A percentile compares a stretch with the other conserved stretches of the same genome.
phyloP scores from a whole-genome alignment of 2,888 invertebrate genomes.

The Trachelus troglodyta region DNA sequence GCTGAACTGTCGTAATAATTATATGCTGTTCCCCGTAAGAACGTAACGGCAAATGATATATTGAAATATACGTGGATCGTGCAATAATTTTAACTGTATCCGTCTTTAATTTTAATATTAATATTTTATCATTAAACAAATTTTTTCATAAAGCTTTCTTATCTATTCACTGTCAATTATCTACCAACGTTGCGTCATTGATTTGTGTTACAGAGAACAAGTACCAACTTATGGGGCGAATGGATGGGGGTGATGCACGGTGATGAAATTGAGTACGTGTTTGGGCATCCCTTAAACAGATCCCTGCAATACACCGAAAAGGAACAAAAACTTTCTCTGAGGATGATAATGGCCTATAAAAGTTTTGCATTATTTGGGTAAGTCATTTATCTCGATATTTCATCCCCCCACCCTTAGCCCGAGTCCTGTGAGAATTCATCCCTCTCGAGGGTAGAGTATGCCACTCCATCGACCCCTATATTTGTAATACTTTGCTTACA shows the following conservation, averaged over 20 bases:
- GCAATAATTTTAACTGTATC: too few relatives aligned
- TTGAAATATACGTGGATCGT: too few relatives aligned
- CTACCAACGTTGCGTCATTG: background rate
- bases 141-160: background rate
- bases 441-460: background rate
- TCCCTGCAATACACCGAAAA: slow-evolving; percentile 86
- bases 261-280: slow-evolving; percentile 97
- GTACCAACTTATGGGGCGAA: slow-evolving; percentile 94
- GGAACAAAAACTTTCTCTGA: slow-evolving; percentile 87
- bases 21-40: too few relatives aligned
- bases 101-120: too few relatives aligned
- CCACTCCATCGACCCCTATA: slow-evolving; percentile 7
- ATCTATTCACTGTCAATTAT: background rate
- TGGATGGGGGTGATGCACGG: slow-evolving; percentile 99
- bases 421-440: background rate
- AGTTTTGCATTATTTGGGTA: slow-evolving; percentile 95
- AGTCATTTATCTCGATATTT: slow-evolving; percentile 59
- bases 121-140: too few relatives aligned
- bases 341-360: slow-evolving; percentile 93
- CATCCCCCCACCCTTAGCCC: background rate
- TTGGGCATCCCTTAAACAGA: slow-evolving; percentile 93
- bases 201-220: slow-evolving; percentile 79
- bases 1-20: too few relatives aligned
- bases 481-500: background rate
- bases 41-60: too few relatives aligned